Evolutionary conservation across 2,797 vertebrate species (phyloP), one percentile per base, ranked within the genome.

Genomic region (Zenarchopterus dispar): DNA sequence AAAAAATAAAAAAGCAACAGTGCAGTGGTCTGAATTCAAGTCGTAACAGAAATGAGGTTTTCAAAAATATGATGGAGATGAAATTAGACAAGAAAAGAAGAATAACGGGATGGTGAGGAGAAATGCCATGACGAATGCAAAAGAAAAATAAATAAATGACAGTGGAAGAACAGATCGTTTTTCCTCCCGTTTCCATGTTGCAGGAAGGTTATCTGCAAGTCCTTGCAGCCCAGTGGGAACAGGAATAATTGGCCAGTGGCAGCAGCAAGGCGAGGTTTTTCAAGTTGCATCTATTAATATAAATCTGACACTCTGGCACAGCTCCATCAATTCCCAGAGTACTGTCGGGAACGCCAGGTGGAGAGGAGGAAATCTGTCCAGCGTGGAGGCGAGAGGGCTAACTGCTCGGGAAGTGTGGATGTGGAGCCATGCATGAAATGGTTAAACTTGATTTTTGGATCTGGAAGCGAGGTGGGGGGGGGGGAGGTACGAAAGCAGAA

Each of bases 261-360:
- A 75, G 75, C 64, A 71, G 73, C 48, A 66, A 81, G 80, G 71
- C 71, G 77, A 78, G 69, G 69, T 74, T 80, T 90, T 88, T 89
- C 70, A 70, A 77, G 80, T 67, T 55, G 65, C 52, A 43, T 76
- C 70, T 39, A 26, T 67, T 85, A 71, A 39, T 15, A 39, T 71
- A 82, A 73, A 87, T 74, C 77, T n/a, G 67, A 73, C 79, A 82
- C 22, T 0, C 19, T 72, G 43, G 44, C 59, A 77, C 70, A 71
- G 67, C 80, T 85, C 77, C 56, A 84, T 84, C 86, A 72, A 43
- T 78, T 78, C 86, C 77, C 44, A 33, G 65, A 22, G 56, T 42
- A 28, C 53, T 19, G 70, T 61, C 58, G 61, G 68, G 7, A 56
- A 65, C 79, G 75, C 62, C 73, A 80, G 78, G 77, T 71, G 66